phyloP scores from a whole-genome alignment of 2,797 vertebrate species.

The Hyperoplus immaculatus region DNA sequence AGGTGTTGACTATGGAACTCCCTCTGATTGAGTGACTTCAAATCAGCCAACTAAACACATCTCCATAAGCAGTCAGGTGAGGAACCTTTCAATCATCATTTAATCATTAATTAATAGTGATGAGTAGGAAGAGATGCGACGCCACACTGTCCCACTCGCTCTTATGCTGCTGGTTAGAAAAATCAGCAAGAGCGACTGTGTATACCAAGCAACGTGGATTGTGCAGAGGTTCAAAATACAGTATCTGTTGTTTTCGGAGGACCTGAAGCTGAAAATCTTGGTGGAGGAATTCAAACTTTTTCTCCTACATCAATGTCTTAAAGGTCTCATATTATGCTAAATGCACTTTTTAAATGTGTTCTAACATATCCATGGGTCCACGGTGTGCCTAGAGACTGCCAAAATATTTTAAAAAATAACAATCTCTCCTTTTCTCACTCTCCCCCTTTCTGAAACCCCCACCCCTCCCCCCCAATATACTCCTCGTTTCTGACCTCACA shows the following conservation, averaged over 20 bases:
- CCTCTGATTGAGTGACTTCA: constrained; percentile 77
- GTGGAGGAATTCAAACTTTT: neutral
- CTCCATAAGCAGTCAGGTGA: constrained; percentile 71
- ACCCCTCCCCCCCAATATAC: no score
- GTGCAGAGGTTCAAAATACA: constrained; percentile 35
- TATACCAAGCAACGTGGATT: neutral
- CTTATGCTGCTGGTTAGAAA: neutral
- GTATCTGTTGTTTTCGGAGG: constrained; percentile 16
- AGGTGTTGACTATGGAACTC: constrained; percentile 73
- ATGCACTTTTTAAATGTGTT: no score
- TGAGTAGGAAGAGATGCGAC: constrained; percentile 35
- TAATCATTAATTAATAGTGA: constrained; percentile 68
- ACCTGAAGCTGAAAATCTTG: constrained; percentile 4
- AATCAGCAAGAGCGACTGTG: neutral
- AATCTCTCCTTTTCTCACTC: no score
- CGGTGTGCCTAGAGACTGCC: no score
- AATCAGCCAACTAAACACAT: constrained; percentile 71
- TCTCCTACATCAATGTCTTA: constrained; percentile 3
- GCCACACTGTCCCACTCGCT: constrained; percentile 12
- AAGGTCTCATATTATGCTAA: no score
- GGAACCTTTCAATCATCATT: constrained; percentile 72
- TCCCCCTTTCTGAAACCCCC: no score
- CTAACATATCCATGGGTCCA: no score
- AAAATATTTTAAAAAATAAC: no score
- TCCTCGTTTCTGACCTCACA: no score